phyloP scores from a whole-genome alignment of 2,888 invertebrate genomes.

The Brenthis daphne region DNA sequence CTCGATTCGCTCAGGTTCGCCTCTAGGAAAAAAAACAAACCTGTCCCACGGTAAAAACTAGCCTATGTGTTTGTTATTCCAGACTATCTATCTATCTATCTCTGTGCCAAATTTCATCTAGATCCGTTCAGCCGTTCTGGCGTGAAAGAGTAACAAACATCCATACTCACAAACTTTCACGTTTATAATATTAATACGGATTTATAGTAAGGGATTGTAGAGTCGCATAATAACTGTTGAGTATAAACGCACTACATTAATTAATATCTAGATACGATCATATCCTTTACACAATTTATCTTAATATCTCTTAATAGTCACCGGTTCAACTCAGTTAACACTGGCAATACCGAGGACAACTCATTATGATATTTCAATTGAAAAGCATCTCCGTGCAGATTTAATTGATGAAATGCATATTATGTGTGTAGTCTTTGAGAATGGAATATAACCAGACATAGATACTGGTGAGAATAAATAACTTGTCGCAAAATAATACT shows the following conservation, averaged over 20 bases:
- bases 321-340: slow-evolving; percentile 37
- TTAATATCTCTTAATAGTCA: slow-evolving; percentile 26
- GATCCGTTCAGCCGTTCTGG: too few species aligned
- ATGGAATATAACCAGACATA: background rate
- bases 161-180: too few species aligned
- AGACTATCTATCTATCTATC: background rate
- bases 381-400: slow-evolving; percentile 33
- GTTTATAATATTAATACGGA: too few species aligned
- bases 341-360: slow-evolving; percentile 8
- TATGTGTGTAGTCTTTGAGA: slow-evolving; percentile 19
- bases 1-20: too few species aligned
- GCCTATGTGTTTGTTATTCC: background rate
- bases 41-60: too few species aligned
- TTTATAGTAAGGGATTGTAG: background rate
- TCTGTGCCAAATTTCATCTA: too few species aligned
- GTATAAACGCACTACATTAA: slow-evolving; percentile 1
- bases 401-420: background rate
- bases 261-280: background rate
- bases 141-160: too few species aligned
- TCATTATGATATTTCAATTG: slow-evolving; percentile 45
- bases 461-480: too few species aligned
- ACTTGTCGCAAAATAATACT: too few species aligned
- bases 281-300: slow-evolving; percentile 17
- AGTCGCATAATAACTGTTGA: background rate
- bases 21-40: too few species aligned